Base-by-base conservation (phyloP, 1,140 invertebrate genomes). In the Drosophila sturtevanti region DNA sequence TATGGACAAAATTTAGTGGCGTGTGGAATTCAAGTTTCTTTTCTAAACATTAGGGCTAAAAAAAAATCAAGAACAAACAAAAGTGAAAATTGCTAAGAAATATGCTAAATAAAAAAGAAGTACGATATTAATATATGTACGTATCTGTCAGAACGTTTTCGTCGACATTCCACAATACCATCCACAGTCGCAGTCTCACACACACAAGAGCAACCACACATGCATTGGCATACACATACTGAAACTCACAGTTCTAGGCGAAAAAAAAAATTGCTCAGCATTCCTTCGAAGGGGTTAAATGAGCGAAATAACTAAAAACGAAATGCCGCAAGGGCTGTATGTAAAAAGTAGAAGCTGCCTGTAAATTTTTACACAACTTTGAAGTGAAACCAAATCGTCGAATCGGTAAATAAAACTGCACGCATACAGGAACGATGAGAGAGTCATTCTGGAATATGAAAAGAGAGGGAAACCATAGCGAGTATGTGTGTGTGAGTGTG, bases 241-340 rank as follows among this genome's bases (percentile, higher is more conserved):
- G 37, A 69, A 48, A 41, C 31, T 54, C 48, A 51, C 72, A 75
- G 51, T 63, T 76, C 65, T 80, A 77, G 61, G 71, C 67, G 61
- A 56, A 82, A 64, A 64, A 64, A 64, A 86, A 38, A 51, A 66
- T 63, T 73, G 73, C 48, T 52, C 38, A 86, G 79, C 71, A 86
- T 89, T 87, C 81, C 82, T 77, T 82, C 61, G 65, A 86, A 86
- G 84, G 81, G 82, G 82, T 87, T 87, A 86, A 86, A 86, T 73
- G 82, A 86, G 79, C 79, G 75, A 70, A 69, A 79, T 79, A 66
- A 79, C 68, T 69, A 72, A 62, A 64, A 66, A 61, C 61, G 56
- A 55, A 79, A 74, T 58, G 66, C 62, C 77, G 54, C 38, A 77
- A 74, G 54, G 80, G 61, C 67, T 75, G 72, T 52, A 44, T 66